Evolutionary conservation across 2,888 invertebrate species (phyloP).

Genomic region (Tipula lateralis): DNA sequence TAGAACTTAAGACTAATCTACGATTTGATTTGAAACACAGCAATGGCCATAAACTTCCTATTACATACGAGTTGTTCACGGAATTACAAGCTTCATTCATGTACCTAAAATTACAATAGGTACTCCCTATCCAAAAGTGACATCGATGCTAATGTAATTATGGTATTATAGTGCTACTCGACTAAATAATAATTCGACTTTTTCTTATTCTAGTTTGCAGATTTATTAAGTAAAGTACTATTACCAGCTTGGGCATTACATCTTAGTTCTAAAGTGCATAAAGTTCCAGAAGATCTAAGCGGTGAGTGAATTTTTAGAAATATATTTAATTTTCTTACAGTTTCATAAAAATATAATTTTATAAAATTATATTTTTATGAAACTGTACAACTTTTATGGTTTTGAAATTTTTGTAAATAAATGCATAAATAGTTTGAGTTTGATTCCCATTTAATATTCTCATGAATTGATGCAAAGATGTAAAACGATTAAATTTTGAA

Average conservation of each 20-base stretch:
- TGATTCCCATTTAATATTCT: too few relatives aligned
- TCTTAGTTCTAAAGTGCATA: neutral
- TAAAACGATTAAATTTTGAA: too few relatives aligned
- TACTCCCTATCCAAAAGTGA: neutral
- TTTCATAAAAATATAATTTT: neutral
- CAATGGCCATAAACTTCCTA: neutral
- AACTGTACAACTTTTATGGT: neutral
- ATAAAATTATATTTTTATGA: too few relatives aligned
- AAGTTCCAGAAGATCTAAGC: neutral
- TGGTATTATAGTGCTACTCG: neutral
- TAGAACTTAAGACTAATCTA: too few relatives aligned
- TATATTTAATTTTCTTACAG: neutral
- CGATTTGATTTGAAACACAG: neutral
- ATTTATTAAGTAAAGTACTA: neutral
- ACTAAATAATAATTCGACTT: neutral
- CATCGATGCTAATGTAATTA: neutral
- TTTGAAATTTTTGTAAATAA: too few relatives aligned
- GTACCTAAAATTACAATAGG: neutral
- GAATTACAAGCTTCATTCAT: neutral
- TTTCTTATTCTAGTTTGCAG: neutral
- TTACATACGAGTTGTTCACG: neutral
- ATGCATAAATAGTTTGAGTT: too few relatives aligned
- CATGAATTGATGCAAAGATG: too few relatives aligned
- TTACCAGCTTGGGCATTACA: neutral
- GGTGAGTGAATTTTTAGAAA: neutral